Evolutionary conservation across 2,113 vertebrate genomes (phyloP), one percentile per base, ranked within the genome.

Genomic region (Gallinago undulata): DNA sequence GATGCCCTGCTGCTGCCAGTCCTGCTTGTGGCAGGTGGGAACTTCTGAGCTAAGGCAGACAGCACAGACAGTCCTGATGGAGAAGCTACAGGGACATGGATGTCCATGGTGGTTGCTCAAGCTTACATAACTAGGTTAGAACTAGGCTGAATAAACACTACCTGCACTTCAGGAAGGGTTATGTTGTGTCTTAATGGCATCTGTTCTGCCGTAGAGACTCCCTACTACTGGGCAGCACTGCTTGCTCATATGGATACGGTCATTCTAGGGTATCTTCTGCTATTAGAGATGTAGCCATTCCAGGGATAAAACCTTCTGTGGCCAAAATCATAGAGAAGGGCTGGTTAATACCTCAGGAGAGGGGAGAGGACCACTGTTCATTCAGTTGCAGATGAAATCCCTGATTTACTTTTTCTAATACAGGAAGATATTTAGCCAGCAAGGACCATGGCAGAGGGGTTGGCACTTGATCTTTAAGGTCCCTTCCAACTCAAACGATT

Each of bases 41-140:
- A 0, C 76, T 57, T 7, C 37, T 37, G 0, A 21, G 48, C 73
- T 5, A 1, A 41, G 21, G 0, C 0, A 57, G 24, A 30, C 43
- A 62, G 30, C 62, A 11, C n/a, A 3, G 33, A 28, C 47, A 68
- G 31, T 45, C 5, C 6, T 12, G 30, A 6, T 0, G 0, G 1
- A 3, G 53, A 23, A 16, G 21, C 45, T 22, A 39, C 37, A 33
- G 82, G 10, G 22, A 11, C 31, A 3, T 1, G 1, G 39, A 0
- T n/a, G 16, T 31, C 63, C 14, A 0, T 10, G 39, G 19, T 0
- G 0, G 13, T 23, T 75, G 37, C 21, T 59, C 31, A n/a, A 25
- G 28, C 31, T 37, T 63, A 11, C 7, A 23, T n/a, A 28, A 35
- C 47, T 33, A 35, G 33, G 27, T 74, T 56, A 70, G 48, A 81